phyloP scores from a whole-genome alignment of 2,797 vertebrate species.

The Siniperca scherzeri region DNA sequence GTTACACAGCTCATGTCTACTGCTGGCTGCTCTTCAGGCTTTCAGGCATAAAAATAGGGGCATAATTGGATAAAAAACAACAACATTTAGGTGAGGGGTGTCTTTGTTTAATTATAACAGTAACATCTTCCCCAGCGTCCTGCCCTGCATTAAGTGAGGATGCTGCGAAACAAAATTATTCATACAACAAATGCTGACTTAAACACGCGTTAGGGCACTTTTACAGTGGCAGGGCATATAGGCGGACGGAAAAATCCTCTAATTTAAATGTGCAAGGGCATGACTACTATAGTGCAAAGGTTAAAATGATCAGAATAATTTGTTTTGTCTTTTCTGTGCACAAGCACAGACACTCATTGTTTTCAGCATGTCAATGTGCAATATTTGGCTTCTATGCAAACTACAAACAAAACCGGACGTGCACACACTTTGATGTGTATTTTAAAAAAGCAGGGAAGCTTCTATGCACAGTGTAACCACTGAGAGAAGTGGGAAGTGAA shows the following conservation, averaged over 20 bases:
- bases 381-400: conserved; percentile 6
- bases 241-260: background rate
- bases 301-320: background rate
- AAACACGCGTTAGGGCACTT: background rate
- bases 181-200: conserved; percentile 3
- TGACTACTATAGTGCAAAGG: background rate
- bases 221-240: background rate
- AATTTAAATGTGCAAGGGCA: background rate
- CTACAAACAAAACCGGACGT: background rate
- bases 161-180: conserved; percentile 11
- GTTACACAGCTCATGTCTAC: conserved; percentile 20
- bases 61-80: background rate
- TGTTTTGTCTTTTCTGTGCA: background rate
- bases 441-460: background rate
- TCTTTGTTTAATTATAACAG: background rate
- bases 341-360: background rate
- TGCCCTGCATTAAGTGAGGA: background rate
- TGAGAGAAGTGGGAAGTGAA: background rate
- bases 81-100: background rate
- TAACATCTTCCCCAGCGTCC: background rate
- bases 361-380: conserved; percentile 1
- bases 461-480: background rate
- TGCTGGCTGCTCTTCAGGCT: conserved; percentile 12
- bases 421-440: background rate
- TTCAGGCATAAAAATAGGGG: background rate